These are phyloP conservation scores for Spea hammondii DNA, from an alignment of 2,797 vertebrate species.

Conservation along the genomic window DNA sequence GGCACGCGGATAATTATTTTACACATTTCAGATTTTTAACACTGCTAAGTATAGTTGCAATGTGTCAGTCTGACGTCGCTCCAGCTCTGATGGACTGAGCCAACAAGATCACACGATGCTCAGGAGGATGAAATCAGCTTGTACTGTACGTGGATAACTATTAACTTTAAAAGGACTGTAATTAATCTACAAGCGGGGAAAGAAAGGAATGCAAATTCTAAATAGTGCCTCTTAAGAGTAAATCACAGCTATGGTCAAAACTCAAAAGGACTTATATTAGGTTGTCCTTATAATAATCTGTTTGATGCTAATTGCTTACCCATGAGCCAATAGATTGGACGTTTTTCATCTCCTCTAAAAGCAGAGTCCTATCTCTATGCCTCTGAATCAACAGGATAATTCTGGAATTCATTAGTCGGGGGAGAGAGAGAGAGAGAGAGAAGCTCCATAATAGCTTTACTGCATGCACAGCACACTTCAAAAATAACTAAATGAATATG, in stretches of 20 bases:
- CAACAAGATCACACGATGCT: conserved; percentile 8
- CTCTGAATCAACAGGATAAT: conserved; percentile 69
- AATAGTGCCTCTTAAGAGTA: conserved; percentile 55
- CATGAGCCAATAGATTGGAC: conserved; percentile 56
- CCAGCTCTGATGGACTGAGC: conserved; percentile 12
- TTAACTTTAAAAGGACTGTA: conserved; percentile 37
- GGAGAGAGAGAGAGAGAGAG: conserved; percentile 57
- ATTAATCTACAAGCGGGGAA: conserved; percentile 37
- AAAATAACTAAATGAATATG: conserved; percentile 72
- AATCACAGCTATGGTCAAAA: conserved; percentile 53
- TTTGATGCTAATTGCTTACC: conserved; percentile 58
- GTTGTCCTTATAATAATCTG: conserved; percentile 56
- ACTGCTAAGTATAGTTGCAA: conserved; percentile 15
- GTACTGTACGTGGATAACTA: conserved; percentile 41
- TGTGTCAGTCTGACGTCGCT: conserved; percentile 15
- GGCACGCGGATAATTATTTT: conserved; percentile 4
- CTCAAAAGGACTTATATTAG: conserved; percentile 52
- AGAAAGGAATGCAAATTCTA: conserved; percentile 53
- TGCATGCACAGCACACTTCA: conserved; percentile 70
- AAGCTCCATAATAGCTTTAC: conserved; percentile 67
- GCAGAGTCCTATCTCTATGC: conserved; percentile 56
- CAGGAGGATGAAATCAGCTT: conserved; percentile 38
- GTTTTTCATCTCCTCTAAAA: conserved; percentile 63
- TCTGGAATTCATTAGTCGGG: conserved; percentile 69
- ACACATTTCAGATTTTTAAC: neutral